Evolutionary conservation across 1,140 invertebrate genomes (phyloP).

Genomic region (Drosophila busckii): DNA sequence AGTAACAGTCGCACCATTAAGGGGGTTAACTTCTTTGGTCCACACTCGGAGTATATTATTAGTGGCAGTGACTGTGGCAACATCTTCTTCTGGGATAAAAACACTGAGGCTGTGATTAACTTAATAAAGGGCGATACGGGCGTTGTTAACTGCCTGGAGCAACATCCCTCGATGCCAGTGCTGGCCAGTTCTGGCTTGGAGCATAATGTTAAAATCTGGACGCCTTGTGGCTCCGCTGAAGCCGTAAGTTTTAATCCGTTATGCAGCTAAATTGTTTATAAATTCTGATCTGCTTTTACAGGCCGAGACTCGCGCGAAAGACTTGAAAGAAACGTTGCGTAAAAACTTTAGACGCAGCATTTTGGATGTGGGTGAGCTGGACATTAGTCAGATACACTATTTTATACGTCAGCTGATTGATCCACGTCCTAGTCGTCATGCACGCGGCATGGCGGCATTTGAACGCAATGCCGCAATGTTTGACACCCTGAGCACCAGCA

Average conservation of each 20-base stretch:
- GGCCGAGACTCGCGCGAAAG: slow-evolving; percentile 80
- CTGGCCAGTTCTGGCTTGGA: slow-evolving; percentile 92
- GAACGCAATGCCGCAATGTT: neutral
- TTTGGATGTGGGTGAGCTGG: slow-evolving; percentile 25
- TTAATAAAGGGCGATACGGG: slow-evolving; percentile 92
- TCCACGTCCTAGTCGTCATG: neutral
- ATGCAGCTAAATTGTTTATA: neutral
- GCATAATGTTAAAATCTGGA: slow-evolving; percentile 95
- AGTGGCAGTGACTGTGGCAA: slow-evolving; percentile 98
- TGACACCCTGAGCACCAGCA: neutral
- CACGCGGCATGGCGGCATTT: neutral
- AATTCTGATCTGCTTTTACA: slow-evolving; percentile 27
- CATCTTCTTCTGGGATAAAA: slow-evolving; percentile 96
- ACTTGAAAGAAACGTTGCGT: slow-evolving; percentile 71
- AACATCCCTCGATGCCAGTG: slow-evolving; percentile 92
- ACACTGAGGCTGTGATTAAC: slow-evolving; percentile 92
- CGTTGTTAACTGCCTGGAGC: slow-evolving; percentile 95
- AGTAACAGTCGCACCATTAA: slow-evolving; percentile 91
- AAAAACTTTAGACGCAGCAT: slow-evolving; percentile 53
- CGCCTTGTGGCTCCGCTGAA: slow-evolving; percentile 83
- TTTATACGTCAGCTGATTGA: slow-evolving; percentile 52
- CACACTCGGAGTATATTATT: slow-evolving; percentile 92
- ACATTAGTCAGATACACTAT: slow-evolving; percentile 50
- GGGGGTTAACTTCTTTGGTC: slow-evolving; percentile 96
- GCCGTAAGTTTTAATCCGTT: slow-evolving; percentile 23